Percentiles rank a stretch among this genome's conserved stretches.
phyloP scores from a whole-genome alignment of 2,797 vertebrate species.

The Eospalax fontanierii region DNA sequence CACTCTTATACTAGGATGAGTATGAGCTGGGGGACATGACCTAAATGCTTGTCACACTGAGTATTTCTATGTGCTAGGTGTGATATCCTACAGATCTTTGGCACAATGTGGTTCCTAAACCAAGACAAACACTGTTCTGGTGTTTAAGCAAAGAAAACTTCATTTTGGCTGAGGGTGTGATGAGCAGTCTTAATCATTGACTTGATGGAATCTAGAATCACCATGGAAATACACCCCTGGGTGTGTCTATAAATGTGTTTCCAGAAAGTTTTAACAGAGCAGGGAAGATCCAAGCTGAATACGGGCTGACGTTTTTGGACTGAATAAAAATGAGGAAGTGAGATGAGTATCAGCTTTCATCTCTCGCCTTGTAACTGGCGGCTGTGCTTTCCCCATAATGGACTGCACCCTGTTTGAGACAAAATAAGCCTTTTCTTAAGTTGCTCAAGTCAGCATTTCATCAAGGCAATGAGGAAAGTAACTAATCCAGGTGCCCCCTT shows the following conservation, averaged over 20 bases:
- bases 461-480: neutral
- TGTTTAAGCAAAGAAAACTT: neutral
- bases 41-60: neutral
- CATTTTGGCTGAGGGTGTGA: neutral
- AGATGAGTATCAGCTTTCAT: neutral
- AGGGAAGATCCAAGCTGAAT: neutral
- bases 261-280: slow-evolving; percentile 15
- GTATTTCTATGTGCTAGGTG: neutral
- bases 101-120: neutral
- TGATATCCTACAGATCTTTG: neutral
- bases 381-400: neutral
- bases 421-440: neutral
- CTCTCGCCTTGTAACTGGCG: neutral
- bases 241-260: neutral
- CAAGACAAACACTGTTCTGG: neutral
- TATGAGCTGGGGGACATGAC: neutral
- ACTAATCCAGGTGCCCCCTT: neutral
- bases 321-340: neutral
- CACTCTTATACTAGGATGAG: neutral
- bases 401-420: neutral
- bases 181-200: neutral
- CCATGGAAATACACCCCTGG: neutral
- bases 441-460: neutral
- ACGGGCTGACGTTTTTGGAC: neutral
- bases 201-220: too few species aligned